A percentile compares a stretch with the other conserved stretches of the same genome.
Conservation (phyloP, 2,888 invertebrate genomes). For the Drosophila tanythrix region DNA sequence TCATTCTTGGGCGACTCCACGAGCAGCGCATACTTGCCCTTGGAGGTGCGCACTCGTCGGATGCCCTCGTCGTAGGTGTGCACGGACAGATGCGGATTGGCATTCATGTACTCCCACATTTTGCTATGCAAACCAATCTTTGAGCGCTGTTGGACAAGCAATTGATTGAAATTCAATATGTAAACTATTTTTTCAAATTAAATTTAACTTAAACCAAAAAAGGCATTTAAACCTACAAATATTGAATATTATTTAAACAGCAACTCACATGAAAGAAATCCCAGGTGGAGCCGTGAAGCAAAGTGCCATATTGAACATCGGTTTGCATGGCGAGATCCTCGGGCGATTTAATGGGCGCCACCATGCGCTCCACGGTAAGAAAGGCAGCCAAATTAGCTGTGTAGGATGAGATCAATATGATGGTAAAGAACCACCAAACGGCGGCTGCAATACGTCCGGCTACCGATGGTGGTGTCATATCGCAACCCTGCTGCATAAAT, state of each 20-base stretch:
- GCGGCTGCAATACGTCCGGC: conserved; percentile 95
- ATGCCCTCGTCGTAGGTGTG: conserved; percentile 93
- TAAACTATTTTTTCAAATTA: background rate
- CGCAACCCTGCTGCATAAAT: conserved; percentile 99
- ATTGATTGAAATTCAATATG: background rate
- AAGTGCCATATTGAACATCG: conserved; percentile 95
- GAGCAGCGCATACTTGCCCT: conserved; percentile 92
- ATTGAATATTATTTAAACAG: background rate
- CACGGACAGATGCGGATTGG: conserved; percentile 93
- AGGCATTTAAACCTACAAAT: background rate
- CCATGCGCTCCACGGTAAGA: conserved; percentile 97
- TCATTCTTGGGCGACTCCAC: conserved; percentile 90
- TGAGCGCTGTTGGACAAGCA: conserved; percentile 88
- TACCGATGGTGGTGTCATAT: conserved; percentile 94
- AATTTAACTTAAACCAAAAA: background rate
- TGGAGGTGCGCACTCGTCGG: conserved; percentile 90
- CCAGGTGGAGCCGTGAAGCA: conserved; percentile 92
- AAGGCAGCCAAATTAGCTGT: conserved; percentile 99
- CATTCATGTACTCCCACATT: conserved; percentile 98
- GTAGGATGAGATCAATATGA: conserved; percentile 98
- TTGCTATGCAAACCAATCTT: conserved; percentile 93
- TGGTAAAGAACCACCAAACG: conserved; percentile 99
- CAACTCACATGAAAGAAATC: conserved; percentile 90
- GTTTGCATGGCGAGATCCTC: conserved; percentile 96
- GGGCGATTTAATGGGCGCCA: conserved; percentile 96